Conservation (phyloP, 2,797 vertebrate genomes). For the Salarias fasciatus region DNA sequence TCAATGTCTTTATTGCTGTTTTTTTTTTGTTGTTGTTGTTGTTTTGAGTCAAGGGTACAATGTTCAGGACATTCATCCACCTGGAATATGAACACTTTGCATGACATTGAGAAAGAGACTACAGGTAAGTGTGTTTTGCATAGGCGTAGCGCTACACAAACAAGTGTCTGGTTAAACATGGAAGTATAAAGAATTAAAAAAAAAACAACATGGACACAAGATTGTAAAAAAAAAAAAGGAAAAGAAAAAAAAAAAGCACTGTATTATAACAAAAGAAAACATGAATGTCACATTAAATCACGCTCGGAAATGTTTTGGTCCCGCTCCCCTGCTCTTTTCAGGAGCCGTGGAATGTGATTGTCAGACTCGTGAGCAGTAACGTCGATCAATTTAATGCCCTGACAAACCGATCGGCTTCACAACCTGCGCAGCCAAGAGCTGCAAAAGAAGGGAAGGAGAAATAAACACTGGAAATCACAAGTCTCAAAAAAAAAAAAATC, state of each 20-base stretch:
- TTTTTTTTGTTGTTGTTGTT: too few relatives aligned
- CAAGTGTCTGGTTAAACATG: conserved; percentile 76
- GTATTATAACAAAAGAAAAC: conserved; percentile 66
- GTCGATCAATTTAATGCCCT: conserved; percentile 70
- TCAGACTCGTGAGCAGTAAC: conserved; percentile 71
- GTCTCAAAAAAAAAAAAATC: conserved; percentile 31
- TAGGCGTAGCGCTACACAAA: conserved; percentile 80
- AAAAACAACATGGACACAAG: conserved; percentile 58
- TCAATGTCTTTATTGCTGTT: conserved; percentile 94
- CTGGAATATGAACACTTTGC: conserved; percentile 81
- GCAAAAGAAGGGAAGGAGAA: conserved; percentile 41
- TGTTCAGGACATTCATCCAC: conserved; percentile 84
- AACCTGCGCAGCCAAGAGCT: conserved; percentile 37
- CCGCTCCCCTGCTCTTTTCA: conserved; percentile 69
- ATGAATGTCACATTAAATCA: conserved; percentile 75
- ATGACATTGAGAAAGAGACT: conserved; percentile 84
- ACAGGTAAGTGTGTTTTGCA: conserved; percentile 82
- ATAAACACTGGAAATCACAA: conserved; percentile 31
- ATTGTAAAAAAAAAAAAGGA: conserved; percentile 65
- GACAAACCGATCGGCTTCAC: conserved; percentile 59
- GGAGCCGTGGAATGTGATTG: conserved; percentile 81
- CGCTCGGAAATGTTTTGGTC: conserved; percentile 72
- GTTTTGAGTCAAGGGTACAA: conserved; percentile 91
- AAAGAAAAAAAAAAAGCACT: conserved; percentile 59
- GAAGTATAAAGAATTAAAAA: conserved; percentile 62